Evolutionary conservation across 2,888 invertebrate species (phyloP).

Genomic region (Nemapogon koenigi): DNA sequence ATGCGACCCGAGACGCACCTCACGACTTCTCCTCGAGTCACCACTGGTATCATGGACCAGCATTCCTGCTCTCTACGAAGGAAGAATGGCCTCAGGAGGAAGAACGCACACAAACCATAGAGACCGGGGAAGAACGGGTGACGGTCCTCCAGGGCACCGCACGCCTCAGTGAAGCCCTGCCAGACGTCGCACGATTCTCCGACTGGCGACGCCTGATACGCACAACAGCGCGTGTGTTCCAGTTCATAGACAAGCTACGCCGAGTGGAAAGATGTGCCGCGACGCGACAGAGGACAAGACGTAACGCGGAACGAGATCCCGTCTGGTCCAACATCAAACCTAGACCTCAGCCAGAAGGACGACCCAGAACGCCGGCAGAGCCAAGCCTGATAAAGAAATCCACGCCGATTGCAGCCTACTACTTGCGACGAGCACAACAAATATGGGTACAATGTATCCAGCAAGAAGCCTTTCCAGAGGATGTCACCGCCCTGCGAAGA

Average conservation of each 20-base stretch:
- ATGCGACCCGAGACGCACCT: slow-evolving; percentile 11
- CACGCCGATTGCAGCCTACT: background rate
- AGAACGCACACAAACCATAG: background rate
- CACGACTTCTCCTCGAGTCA: background rate
- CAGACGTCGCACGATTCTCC: background rate
- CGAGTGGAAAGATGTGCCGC: background rate
- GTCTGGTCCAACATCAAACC: background rate
- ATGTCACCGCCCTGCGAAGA: background rate
- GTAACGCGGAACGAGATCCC: background rate
- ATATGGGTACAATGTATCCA: background rate
- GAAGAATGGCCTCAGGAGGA: background rate
- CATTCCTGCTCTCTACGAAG: background rate
- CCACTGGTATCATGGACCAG: slow-evolving; percentile 3
- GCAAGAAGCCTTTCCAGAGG: background rate
- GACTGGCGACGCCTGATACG: slow-evolving; percentile 6
- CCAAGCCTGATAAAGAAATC: background rate
- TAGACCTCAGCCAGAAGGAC: background rate
- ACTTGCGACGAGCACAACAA: background rate
- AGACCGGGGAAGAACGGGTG: background rate
- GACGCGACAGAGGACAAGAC: background rate
- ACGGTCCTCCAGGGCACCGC: background rate
- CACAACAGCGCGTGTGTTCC: slow-evolving; percentile 3
- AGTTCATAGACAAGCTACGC: background rate
- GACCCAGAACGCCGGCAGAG: background rate
- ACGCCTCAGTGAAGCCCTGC: background rate